Evolutionary conservation across 2,888 invertebrate genomes (phyloP).

Genomic region (Chrysomela aeneicollis): DNA sequence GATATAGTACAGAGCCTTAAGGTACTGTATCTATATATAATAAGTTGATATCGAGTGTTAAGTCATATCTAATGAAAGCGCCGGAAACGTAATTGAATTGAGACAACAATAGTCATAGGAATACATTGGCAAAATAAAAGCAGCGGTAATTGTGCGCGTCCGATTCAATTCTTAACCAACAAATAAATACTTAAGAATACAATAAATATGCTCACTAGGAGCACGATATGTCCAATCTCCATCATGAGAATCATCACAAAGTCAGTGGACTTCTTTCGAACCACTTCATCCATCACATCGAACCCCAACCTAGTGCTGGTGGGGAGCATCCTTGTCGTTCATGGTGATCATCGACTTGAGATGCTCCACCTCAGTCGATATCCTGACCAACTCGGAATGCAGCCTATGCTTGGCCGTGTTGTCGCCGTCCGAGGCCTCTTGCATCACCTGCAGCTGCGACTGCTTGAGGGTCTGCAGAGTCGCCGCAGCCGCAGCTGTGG

Average conservation of each 20-base stretch:
- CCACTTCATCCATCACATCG: conserved; percentile 43
- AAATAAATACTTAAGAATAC: conserved; percentile 56
- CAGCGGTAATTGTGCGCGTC: conserved; percentile 51
- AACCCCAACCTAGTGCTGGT: conserved; percentile 32
- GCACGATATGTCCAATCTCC: conserved; percentile 56
- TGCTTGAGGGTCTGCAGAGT: conserved; percentile 58
- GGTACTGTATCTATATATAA: conserved; percentile 7
- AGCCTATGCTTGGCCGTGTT: conserved; percentile 77
- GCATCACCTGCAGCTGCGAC: conserved; percentile 56
- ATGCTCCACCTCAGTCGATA: conserved; percentile 91
- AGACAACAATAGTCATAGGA: conserved; percentile 46
- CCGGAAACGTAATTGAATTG: conserved; percentile 43
- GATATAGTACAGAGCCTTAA: conserved; percentile 40
- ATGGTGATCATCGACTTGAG: conserved; percentile 84
- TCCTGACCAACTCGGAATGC: conserved; percentile 84
- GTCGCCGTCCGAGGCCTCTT: conserved; percentile 50
- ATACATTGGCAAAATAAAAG: conserved; percentile 53
- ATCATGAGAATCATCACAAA: conserved; percentile 51
- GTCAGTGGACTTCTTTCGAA: conserved; percentile 38
- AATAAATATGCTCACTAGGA: conserved; percentile 53
- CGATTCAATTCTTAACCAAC: conserved; percentile 45
- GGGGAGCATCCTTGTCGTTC: conserved; percentile 57
- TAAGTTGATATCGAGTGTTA: conserved; percentile 35
- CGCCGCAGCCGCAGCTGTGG: conserved; percentile 55
- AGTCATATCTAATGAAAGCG: conserved; percentile 46